phyloP scores from a whole-genome alignment of 2,113 vertebrate genomes.

The Mugil cephalus region DNA sequence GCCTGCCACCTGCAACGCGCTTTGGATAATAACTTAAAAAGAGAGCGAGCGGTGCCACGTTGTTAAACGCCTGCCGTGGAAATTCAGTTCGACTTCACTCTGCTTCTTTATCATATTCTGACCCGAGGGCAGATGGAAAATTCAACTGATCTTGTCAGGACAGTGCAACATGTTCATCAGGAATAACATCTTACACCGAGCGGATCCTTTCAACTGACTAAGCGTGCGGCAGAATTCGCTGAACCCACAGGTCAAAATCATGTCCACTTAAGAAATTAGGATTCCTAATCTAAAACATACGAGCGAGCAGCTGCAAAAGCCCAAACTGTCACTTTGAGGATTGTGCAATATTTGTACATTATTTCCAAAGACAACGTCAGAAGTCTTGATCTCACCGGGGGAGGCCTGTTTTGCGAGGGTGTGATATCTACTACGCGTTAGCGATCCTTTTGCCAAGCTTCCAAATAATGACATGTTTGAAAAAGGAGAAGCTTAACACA shows the following conservation, averaged over 20 bases:
- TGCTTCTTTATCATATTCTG: constrained; percentile 15
- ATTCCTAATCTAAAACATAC: background rate
- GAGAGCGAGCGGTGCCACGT: constrained; percentile 9
- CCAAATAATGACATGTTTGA: constrained; percentile 17
- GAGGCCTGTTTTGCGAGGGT: constrained; percentile 18
- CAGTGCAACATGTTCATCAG: constrained; percentile 8
- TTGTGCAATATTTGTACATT: background rate
- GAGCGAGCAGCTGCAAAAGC: background rate
- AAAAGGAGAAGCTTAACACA: constrained; percentile 28
- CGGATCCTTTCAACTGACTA: background rate
- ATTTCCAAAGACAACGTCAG: constrained; percentile 15
- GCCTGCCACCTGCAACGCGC: constrained; percentile 33
- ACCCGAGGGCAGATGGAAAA: constrained; percentile 15
- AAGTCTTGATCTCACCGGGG: constrained; percentile 17
- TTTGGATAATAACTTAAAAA: constrained; percentile 51
- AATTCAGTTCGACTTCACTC: constrained; percentile 34
- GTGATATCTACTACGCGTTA: background rate
- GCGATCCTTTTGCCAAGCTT: background rate
- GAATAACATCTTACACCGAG: background rate
- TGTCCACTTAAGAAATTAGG: too few relatives aligned
- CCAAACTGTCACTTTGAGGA: constrained; percentile 6
- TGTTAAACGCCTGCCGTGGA: constrained; percentile 43
- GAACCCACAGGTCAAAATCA: too few relatives aligned
- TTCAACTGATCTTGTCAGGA: constrained; percentile 9
- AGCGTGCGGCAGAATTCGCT: background rate